These are phyloP conservation scores for Platycercus adscitus DNA, from an alignment of 2,113 vertebrate genomes.

Conservation along the genomic window DNA sequence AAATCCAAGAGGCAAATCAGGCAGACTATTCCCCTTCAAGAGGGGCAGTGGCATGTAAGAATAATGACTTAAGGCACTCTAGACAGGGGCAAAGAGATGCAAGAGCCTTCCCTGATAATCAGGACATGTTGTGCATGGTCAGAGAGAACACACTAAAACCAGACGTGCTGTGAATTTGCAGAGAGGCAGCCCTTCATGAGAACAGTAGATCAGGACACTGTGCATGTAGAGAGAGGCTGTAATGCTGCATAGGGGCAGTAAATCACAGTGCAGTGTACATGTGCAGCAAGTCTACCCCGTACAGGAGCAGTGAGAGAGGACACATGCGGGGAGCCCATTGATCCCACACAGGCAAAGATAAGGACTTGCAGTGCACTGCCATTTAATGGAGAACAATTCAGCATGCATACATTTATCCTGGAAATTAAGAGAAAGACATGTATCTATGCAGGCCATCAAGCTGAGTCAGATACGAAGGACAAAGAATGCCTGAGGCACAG, in stretches of 20 bases:
- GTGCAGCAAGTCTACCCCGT: background rate
- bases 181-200: background rate
- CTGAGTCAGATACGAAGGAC: background rate
- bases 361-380: background rate
- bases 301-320: background rate
- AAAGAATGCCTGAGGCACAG: background rate
- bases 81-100: background rate
- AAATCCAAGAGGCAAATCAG: background rate
- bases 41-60: background rate
- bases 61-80: background rate
- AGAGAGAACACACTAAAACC: background rate
- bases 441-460: background rate
- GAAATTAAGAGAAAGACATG: background rate
- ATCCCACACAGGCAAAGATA: background rate
- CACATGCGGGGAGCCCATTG: accelerated
- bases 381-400: background rate
- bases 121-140: accelerated
- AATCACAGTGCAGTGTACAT: background rate
- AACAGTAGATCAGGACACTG: background rate
- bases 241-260: background rate
- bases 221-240: background rate
- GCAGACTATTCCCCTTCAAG: background rate
- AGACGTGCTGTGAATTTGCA: background rate
- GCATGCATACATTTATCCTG: background rate
- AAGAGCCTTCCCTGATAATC: background rate